These are phyloP conservation scores for Drosophila paramelanica DNA, from an alignment of 2,888 invertebrate species.

Conservation along the genomic window DNA sequence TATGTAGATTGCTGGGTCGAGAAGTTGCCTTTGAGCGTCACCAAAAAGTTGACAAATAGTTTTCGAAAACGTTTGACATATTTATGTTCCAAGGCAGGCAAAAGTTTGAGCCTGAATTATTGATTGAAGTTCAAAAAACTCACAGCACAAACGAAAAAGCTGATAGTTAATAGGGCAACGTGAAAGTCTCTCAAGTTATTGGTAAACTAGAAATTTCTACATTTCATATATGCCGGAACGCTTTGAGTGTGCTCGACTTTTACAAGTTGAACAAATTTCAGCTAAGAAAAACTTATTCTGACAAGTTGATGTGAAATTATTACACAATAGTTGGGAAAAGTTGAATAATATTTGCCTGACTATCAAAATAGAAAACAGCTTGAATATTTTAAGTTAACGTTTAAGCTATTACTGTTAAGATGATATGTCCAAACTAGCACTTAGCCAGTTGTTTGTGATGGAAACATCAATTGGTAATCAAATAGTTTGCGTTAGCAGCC, in stretches of 20 bases:
- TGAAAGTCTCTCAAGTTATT: constrained; percentile 14
- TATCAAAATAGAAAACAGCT: too few relatives aligned
- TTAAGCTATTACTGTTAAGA: not conserved
- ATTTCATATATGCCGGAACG: constrained; percentile 1
- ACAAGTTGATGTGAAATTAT: not conserved
- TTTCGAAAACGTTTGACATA: constrained; percentile 56
- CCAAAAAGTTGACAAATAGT: constrained; percentile 71
- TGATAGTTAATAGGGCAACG: constrained; percentile 7
- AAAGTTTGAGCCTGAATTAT: constrained; percentile 45
- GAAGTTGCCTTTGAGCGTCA: constrained; percentile 22
- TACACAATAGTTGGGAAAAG: not conserved
- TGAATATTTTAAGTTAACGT: not conserved
- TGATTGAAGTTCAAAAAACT: constrained; percentile 49
- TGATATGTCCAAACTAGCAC: constrained; percentile 15
- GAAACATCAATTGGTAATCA: constrained; percentile 75
- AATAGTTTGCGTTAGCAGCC: constrained; percentile 58
- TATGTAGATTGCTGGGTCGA: constrained; percentile 3
- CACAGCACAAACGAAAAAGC: constrained; percentile 16
- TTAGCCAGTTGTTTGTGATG: constrained; percentile 40
- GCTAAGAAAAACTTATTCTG: not conserved
- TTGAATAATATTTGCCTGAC: too few relatives aligned
- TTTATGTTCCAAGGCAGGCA: constrained; percentile 59
- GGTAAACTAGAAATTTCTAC: constrained; percentile 3
- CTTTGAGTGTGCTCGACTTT: not conserved
- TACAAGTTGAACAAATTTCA: not conserved